These are phyloP conservation scores for Drosophila acutilabella DNA, from an alignment of 2,888 invertebrate species.

Conservation along the genomic window DNA sequence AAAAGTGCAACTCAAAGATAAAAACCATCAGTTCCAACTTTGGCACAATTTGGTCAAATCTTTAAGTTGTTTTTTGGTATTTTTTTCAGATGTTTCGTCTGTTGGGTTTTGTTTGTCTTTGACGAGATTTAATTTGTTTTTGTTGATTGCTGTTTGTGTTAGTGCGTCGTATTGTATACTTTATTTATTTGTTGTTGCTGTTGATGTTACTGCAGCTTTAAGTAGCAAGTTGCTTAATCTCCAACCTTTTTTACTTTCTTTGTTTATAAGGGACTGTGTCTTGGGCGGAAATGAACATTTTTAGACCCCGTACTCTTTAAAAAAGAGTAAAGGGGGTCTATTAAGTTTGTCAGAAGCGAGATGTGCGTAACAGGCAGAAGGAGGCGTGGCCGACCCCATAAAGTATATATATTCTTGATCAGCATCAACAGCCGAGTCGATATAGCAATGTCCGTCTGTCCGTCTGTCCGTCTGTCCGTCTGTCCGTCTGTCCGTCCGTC, in stretches of 20 bases:
- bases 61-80: slow-evolving; percentile 17
- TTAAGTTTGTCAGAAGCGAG: no score
- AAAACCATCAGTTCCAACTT: slow-evolving; percentile 43
- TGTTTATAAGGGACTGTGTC: slow-evolving; percentile 2
- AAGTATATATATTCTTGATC: no score
- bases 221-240: slow-evolving; percentile 44
- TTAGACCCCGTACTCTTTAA: no score
- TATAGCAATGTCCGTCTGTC: no score
- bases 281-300: slow-evolving; percentile 18
- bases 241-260: slow-evolving; percentile 25
- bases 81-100: slow-evolving; percentile 17
- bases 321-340: no score
- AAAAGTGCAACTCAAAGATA: slow-evolving; percentile 31
- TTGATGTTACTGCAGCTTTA: slow-evolving; percentile 20
- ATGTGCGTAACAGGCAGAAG: no score
- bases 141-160: slow-evolving; percentile 49
- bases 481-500: no score
- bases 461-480: no score
- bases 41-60: slow-evolving; percentile 71
- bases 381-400: no score
- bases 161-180: slow-evolving; percentile 11
- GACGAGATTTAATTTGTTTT: slow-evolving; percentile 52
- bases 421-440: no score
- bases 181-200: not conserved
- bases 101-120: slow-evolving; percentile 41